Base-by-base conservation (phyloP, 2,797 vertebrate genomes). In the Lacerta agilis region DNA sequence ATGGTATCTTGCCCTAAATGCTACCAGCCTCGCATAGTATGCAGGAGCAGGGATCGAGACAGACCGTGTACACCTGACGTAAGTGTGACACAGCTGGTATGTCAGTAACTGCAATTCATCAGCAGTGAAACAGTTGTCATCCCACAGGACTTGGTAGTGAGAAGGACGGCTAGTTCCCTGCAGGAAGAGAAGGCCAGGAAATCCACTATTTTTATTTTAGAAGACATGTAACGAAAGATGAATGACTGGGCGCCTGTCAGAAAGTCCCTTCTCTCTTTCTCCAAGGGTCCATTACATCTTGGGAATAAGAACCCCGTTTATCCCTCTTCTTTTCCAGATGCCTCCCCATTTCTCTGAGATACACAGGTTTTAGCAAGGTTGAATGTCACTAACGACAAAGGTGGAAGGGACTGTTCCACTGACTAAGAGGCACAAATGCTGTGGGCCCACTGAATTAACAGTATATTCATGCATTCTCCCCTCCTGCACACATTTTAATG, bases 131-230 rank as follows among this genome's bases (percentile, higher is more conserved):
- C 99, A 99, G 97, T 99, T 99, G 96, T 99, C 99, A 55, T 99
- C 99, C 99, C 99, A 99, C 93, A 99, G 91, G 93, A 99, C 99
- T 92, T 99, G 99, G 95, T 99, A 99, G 97, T 99, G 99, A 79
- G 99, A 99, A 85, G 99, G 99, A 4, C 99, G 98, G 92, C 99
- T 99, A 95, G 99, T 99, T 97, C 99, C 99, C 99, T 99, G 94
- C 0, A 82, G n/a, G 66, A 95, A 88, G 88, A 64, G 1, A 36
- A 92, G 67, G 86, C 0, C 10, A 84, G 81, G 36, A 33, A 80
- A 81, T 72, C 92, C 86, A 90, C 89, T 82, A 27, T 29, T 11
- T 66, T 80, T 81, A 79, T 1, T 49, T 67, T 2, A 10, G 29
- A 79, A 43, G 8, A 58, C 3, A 2, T 41, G 29, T 3, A 36